Evolutionary conservation across 1,140 invertebrate genomes (phyloP).

Genomic region (Dermatophagoides farinae): DNA sequence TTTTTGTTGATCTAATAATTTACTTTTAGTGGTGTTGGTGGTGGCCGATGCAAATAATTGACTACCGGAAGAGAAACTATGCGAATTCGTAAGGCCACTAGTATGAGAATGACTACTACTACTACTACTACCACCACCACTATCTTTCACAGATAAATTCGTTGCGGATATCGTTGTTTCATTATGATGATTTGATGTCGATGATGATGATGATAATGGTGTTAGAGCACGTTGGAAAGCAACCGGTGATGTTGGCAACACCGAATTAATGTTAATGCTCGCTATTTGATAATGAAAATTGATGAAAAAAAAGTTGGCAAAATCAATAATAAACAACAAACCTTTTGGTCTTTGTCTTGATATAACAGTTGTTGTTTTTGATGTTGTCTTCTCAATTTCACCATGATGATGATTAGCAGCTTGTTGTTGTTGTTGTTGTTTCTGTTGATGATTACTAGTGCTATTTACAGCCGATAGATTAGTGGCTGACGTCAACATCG

Average conservation of each 20-base stretch:
- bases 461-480: background rate
- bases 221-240: background rate
- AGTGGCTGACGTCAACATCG: background rate
- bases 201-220: background rate
- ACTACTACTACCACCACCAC: too few relatives aligned
- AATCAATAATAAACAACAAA: background rate
- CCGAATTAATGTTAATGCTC: conserved; percentile 1
- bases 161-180: too few relatives aligned
- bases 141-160: too few relatives aligned
- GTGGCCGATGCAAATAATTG: background rate
- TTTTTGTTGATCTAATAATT: too few relatives aligned
- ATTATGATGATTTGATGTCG: too few relatives aligned
- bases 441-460: background rate
- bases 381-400: background rate
- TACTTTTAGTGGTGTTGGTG: background rate
- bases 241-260: conserved; percentile 1
- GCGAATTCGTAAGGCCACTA: background rate
- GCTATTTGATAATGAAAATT: background rate
- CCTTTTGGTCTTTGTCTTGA: conserved; percentile 58
- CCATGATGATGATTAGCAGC: too few relatives aligned
- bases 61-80: background rate
- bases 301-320: background rate
- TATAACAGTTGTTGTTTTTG: conserved; percentile 46
- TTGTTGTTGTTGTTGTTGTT: background rate
- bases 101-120: background rate